A percentile compares a stretch with the other conserved stretches of the same genome.
Conservation (phyloP, 2,888 invertebrate species). For the Sceliomorpha sp. region DNA sequence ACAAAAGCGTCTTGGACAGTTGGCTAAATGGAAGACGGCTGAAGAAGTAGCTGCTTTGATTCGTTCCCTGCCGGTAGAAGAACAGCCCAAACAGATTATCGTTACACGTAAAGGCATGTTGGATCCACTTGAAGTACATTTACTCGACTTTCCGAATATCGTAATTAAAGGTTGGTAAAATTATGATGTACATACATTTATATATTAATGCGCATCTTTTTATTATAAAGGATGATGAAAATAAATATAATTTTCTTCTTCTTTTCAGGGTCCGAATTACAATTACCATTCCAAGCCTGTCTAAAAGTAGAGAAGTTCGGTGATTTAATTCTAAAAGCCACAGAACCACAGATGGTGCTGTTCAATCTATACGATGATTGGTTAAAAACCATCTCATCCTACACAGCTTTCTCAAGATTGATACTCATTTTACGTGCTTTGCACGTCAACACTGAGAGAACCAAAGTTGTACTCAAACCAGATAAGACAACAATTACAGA, state of each 20-base stretch:
- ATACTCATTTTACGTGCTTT: slow-evolving; percentile 97
- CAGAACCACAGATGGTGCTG: slow-evolving; percentile 99
- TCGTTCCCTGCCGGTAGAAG: slow-evolving; percentile 98
- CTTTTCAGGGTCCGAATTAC: slow-evolving; percentile 91
- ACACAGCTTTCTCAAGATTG: slow-evolving; percentile 96
- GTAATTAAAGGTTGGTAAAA: slow-evolving; percentile 93
- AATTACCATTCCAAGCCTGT: slow-evolving; percentile 99
- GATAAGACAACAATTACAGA: slow-evolving; percentile 99
- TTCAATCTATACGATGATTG: slow-evolving; percentile 99
- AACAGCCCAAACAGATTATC: slow-evolving; percentile 99
- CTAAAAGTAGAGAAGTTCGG: slow-evolving; percentile 99
- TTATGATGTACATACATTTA: too few relatives aligned
- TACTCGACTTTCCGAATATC: slow-evolving; percentile 99
- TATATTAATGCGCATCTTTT: too few relatives aligned
- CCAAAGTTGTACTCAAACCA: slow-evolving; percentile 98
- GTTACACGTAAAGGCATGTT: slow-evolving; percentile 99
- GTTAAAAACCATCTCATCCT: slow-evolving; percentile 99
- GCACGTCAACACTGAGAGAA: slow-evolving; percentile 99
- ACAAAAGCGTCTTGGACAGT: slow-evolving; percentile 99
- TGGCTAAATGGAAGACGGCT: slow-evolving; percentile 99
- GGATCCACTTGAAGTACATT: slow-evolving; percentile 99
- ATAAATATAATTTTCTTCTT: neutral
- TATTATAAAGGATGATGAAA: too few relatives aligned
- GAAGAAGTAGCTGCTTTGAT: slow-evolving; percentile 99
- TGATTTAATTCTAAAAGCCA: slow-evolving; percentile 98